A percentile compares a stretch with the other conserved stretches of the same genome.
Evolutionary conservation across 2,797 vertebrate genomes (phyloP).

Genomic region (Halcyon badia): DNA sequence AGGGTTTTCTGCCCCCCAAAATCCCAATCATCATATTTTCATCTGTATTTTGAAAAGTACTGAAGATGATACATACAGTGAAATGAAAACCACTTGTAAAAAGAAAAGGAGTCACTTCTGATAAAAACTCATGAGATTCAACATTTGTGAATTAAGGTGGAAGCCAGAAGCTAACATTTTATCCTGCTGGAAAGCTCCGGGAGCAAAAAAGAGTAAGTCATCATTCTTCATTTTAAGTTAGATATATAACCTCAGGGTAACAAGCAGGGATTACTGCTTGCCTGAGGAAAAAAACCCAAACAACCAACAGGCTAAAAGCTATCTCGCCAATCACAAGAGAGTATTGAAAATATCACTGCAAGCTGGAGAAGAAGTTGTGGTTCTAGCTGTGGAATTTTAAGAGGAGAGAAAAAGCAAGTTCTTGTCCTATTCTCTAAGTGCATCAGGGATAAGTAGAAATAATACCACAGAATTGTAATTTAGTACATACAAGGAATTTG

Average conservation of each 20-base stretch:
- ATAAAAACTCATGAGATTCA: not conserved
- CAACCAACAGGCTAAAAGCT: slow-evolving; percentile 26
- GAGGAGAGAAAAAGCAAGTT: not conserved
- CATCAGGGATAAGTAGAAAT: not conserved
- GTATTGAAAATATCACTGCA: slow-evolving; percentile 42
- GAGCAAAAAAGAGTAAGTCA: slow-evolving; percentile 23
- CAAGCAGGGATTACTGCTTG: slow-evolving; percentile 55
- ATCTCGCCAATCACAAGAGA: not conserved
- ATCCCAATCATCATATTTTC: not conserved
- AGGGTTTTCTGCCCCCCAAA: fast-evolving
- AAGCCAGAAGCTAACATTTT: slow-evolving; percentile 18
- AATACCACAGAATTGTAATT: not conserved
- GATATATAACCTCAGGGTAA: slow-evolving; percentile 55
- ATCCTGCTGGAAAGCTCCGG: not conserved
- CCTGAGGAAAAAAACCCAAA: not conserved
- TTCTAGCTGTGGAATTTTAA: slow-evolving; percentile 32
- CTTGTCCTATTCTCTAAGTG: not conserved
- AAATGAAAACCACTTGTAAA: not conserved
- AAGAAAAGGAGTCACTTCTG: not conserved
- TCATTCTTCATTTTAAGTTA: slow-evolving; percentile 48
- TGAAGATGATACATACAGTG: not conserved
- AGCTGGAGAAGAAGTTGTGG: not conserved
- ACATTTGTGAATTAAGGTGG: not conserved
- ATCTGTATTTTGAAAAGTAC: not conserved
- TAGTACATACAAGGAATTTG: not conserved